Percentiles rank a stretch among this genome's conserved stretches.
These are phyloP conservation scores for Trichacis sp. DNA, from an alignment of 2,888 invertebrate species.

Conservation along the genomic window DNA sequence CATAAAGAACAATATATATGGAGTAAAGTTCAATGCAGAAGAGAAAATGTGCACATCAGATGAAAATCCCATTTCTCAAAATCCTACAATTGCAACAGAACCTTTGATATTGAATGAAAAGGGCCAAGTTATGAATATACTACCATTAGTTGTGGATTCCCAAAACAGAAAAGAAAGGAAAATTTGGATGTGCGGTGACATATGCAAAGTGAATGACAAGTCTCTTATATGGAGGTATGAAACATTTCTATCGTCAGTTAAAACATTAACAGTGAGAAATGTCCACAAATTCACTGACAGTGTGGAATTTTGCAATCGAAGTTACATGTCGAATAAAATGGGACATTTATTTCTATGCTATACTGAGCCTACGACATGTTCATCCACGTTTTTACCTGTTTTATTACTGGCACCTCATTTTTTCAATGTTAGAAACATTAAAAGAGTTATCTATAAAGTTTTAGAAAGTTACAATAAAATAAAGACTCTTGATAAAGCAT, in stretches of 20 bases:
- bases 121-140: no score
- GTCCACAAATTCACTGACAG: not conserved
- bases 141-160: no score
- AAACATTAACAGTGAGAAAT: not conserved
- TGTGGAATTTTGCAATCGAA: not conserved
- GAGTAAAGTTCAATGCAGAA: no score
- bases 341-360: slow-evolving; percentile 31
- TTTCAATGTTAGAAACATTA: slow-evolving; percentile 22
- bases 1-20: no score
- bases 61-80: no score
- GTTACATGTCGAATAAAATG: slow-evolving; percentile 2
- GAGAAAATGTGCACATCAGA: no score
- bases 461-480: slow-evolving; percentile 9
- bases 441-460: slow-evolving; percentile 20
- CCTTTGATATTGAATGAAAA: no score
- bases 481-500: slow-evolving; percentile 11
- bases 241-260: not conserved
- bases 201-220: not conserved
- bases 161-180: no score
- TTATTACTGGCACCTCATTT: slow-evolving; percentile 34
- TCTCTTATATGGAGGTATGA: not conserved
- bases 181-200: not conserved
- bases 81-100: no score
- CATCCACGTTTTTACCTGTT: slow-evolving; percentile 22
- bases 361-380: slow-evolving; percentile 18